Evolutionary conservation across 2,113 vertebrate genomes (phyloP), one percentile per base, ranked within the genome.

Genomic region (Campylomormyrus tamandua): DNA sequence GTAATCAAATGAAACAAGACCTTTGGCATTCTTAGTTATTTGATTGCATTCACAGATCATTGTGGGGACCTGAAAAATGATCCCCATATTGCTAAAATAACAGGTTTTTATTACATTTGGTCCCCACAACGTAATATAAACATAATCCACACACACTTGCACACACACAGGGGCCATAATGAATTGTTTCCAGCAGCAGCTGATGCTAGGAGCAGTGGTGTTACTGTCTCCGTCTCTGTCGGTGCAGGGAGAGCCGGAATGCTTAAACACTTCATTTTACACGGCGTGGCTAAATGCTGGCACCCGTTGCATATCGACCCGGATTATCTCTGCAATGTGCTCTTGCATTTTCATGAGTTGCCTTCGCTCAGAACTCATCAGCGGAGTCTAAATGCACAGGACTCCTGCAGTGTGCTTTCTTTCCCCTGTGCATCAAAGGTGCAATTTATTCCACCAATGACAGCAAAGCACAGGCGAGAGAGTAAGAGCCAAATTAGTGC

Each of bases 181-280:
- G 90, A 90, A 90, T 87, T 88, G 48, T 84, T 89, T 91, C 83
- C 0, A 42, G 58, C 3, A 10, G 27, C 80, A 92, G 49, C 88
- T 83, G 89, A 87, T 86, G 80, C 10, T 42, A n/a, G 0, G 35
- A 83, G 83, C 80, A 24, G 39, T 49, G 91, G 66, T 91, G 9
- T 90, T 85, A 90, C 90, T 21, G 53, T 42, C 42, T 83, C 88
- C 7, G 87, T 27, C 70, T 92, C 93, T 90, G 90, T 91, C 89
- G 90, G 88, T 49, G 70, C 50, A 39, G 48, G 89, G 17, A 85
- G 89, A 48, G 56, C 88, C n/a, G 50, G 35, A 90, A 90, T 87
- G 56, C 83, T 80, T 88, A 90, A 88, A 91, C 87, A 21, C 3
- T 83, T 90, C 39, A 90, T 94, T 93, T 92, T 86, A 91, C 87